Percentiles rank a stretch among this genome's conserved stretches.
Evolutionary conservation across 1,140 invertebrate species (phyloP).

Genomic region (Calliopsis andreniformis): DNA sequence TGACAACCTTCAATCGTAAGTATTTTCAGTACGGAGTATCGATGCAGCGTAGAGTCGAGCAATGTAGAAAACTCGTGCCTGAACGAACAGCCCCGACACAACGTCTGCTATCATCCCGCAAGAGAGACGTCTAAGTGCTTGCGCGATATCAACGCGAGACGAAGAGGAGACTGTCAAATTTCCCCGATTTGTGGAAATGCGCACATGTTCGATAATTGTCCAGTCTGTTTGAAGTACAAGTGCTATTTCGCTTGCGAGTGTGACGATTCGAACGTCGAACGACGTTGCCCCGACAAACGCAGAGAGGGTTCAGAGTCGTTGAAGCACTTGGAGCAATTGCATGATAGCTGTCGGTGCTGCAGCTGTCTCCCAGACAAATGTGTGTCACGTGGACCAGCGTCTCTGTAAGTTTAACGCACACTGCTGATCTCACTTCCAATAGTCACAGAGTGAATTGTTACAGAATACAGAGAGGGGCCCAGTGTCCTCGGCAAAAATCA

Average conservation of each 20-base stretch:
- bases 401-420: background rate
- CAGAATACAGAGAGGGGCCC: background rate
- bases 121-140: background rate
- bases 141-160: background rate
- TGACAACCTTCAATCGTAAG: background rate
- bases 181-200: conserved; percentile 44
- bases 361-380: no score
- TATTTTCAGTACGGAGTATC: background rate
- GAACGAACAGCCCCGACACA: background rate
- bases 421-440: background rate
- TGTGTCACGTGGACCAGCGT: no score
- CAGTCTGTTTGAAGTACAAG: conserved; percentile 75
- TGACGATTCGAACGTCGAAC: background rate
- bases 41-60: no score
- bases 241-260: conserved; percentile 69
- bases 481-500: background rate
- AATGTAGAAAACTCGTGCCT: background rate
- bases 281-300: background rate
- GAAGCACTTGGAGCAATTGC: background rate
- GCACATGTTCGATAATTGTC: conserved; percentile 71
- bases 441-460: background rate
- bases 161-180: background rate
- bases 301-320: no score
- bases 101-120: conserved; percentile 7
- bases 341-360: no score